A percentile compares a stretch with the other conserved stretches of the same genome.
Conservation (phyloP, 2,888 invertebrate species). For the Proisotoma minuta region DNA sequence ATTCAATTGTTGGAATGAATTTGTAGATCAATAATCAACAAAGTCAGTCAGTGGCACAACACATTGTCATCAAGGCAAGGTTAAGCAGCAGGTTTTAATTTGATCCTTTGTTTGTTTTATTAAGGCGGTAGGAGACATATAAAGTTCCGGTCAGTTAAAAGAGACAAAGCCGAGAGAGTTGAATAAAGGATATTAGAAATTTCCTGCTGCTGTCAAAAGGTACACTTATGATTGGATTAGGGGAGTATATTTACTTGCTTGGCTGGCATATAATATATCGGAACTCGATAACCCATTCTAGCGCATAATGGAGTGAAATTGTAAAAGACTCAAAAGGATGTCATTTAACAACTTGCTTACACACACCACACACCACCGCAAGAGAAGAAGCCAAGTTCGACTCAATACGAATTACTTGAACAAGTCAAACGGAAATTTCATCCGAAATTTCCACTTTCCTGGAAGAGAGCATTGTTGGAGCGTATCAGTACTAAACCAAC, state of each 20-base stretch:
- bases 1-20: too few relatives aligned
- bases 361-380: background rate
- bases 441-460: conserved; percentile 10
- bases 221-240: conserved; percentile 12
- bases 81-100: too few relatives aligned
- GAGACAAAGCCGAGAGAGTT: conserved; percentile 10
- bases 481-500: background rate
- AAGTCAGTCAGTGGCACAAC: too few relatives aligned
- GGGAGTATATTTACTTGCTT: background rate
- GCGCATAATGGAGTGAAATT: conserved; percentile 19
- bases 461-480: background rate
- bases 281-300: conserved; percentile 17
- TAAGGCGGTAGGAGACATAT: too few relatives aligned
- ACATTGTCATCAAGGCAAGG: too few relatives aligned
- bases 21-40: too few relatives aligned
- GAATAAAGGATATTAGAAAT: conserved; percentile 12
- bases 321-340: conserved; percentile 19
- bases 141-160: conserved; percentile 19
- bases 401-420: conserved; percentile 16
- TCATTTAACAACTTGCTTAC: conserved; percentile 19
- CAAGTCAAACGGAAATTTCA: conserved; percentile 16
- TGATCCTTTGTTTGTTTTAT: too few relatives aligned
- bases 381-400: background rate
- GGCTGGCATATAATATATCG: too few relatives aligned
- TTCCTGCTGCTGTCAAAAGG: conserved; percentile 16